Percentiles rank a stretch among this genome's conserved stretches.
Conservation (phyloP, 2,797 vertebrate species). For the Hydrolagus colliei region DNA sequence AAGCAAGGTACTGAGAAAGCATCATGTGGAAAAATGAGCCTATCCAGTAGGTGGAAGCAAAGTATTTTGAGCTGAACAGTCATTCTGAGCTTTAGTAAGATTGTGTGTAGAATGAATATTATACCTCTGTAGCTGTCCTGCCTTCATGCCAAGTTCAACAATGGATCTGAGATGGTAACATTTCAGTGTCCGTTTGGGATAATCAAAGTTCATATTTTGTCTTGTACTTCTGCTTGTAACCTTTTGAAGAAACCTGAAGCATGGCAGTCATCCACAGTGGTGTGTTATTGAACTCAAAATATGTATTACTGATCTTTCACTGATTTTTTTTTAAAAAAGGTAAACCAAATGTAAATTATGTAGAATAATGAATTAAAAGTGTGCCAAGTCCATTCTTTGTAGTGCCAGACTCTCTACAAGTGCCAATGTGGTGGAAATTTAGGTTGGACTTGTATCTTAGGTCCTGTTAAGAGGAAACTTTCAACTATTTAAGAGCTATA, state of each 20-base stretch:
- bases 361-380: conserved; percentile 61
- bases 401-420: conserved; percentile 75
- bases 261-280: conserved; percentile 46
- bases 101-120: conserved; percentile 31
- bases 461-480: conserved; percentile 32
- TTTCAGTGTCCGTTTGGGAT: conserved; percentile 29
- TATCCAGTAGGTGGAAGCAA: conserved; percentile 6
- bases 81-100: conserved; percentile 15
- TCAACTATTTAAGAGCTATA: conserved; percentile 32
- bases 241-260: conserved; percentile 27
- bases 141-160: conserved; percentile 24
- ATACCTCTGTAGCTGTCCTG: conserved; percentile 29
- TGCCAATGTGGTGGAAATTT: conserved; percentile 73
- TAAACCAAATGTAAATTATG: conserved; percentile 73
- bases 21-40: conserved; percentile 22
- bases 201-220: conserved; percentile 23
- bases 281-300: conserved; percentile 62
- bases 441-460: conserved; percentile 42
- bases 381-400: conserved; percentile 77
- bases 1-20: conserved; percentile 6
- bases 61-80: conserved; percentile 26
- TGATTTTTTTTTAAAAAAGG: conserved; percentile 47
- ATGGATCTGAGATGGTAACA: conserved; percentile 22
- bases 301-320: conserved; percentile 49
- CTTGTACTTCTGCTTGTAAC: conserved; percentile 30